Base-by-base conservation (phyloP, 2,113 vertebrate genomes). In the Grantiella picta region DNA sequence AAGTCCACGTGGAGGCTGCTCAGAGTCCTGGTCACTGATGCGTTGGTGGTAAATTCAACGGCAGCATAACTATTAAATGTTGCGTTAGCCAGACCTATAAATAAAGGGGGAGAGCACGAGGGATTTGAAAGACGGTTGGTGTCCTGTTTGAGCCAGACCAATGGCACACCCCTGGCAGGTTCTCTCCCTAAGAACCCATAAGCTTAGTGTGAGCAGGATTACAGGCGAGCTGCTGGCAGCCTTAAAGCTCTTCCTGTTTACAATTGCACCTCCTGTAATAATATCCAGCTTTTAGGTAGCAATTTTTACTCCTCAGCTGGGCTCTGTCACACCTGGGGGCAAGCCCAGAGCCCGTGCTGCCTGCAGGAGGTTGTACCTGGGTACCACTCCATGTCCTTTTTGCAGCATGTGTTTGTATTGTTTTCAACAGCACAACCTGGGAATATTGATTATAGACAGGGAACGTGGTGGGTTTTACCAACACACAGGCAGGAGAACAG, bases 1-100 rank as follows among this genome's bases (percentile, higher is more conserved):
- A 99, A 95, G 36, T 97, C 95, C 94, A 99, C 1, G 5, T 97
- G 98, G 82, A 99, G 89, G 50, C 83, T 96, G 44, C 97, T 98
- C 35, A 99, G 97, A 4, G 97, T 73, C 33, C 36, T 90, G 7
- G 82, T 90, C 27, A 98, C 94, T 1, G 98, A 98, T 2, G 92
- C 29, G 20, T 98, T 98, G 88, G 98, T 95, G 13, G 89, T 90
- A 77, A 98, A 99, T 47, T 98, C 98, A 5, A 98, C 4, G 0
- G 97, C 94, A 63, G 97, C 92, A 0, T 98, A 97, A 95, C 98
- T 97, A 33, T 98, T 84, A 57, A 99, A 99, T 1, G 98, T 98
- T 71, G 99, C 98, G 16, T 99, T 98, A 23, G 98, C 98, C 86
- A 99, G 96, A 98, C 99, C 99, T 99, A 96, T 31, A 14, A 80